Base-by-base conservation (phyloP, 37 sponge, comb jelly and placozoan species). In the Bolinopsis microptera region DNA sequence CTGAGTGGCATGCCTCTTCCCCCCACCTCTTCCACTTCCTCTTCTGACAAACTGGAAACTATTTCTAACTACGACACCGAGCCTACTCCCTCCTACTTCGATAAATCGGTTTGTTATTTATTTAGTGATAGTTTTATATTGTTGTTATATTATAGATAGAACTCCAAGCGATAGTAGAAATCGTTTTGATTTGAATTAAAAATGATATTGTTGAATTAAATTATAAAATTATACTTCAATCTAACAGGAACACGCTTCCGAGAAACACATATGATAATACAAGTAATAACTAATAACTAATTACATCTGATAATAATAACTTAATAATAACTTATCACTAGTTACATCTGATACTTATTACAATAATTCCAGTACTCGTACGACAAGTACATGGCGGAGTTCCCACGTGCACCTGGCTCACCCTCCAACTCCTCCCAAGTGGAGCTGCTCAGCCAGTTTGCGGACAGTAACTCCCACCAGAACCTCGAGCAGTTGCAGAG, bases 351-450 rank as follows among this genome's bases (percentile, higher is more conserved):
- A n/a, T n/a, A n/a, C n/a, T n/a, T n/a, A n/a, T n/a, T n/a, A n/a
- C n/a, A n/a, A n/a, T n/a, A 48, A 48, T 48, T 35, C 31, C 83
- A 82, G 83, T 82, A 82, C 38, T 82, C 83, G 13, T 82, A 82
- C 83, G 83, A 82, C 36, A 82, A 82, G 83, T 82, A 82, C 38
- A 82, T 82, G 83, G 2, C 38, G 8, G 83, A 82, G 30, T 82
- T 36, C 23, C 83, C 83, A 3, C 83, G 83, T 9, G 32, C 83
- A 9, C 22, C 38, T 3, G 83, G 83, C 38, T 35, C 38, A 33
- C 83, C 83, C 38, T 82, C 83, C 36, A 35, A 31, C 38, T 82
- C 83, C 36, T 82, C 83, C 38, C 83, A 82, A 82, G 83, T 82
- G 37, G 83, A 82, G 8, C 24, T 82, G 32, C 36, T 82, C 37